Evolutionary conservation across 2,888 invertebrate species (phyloP), one percentile per base, ranked within the genome.

Genomic region (Cerastoderma edule): DNA sequence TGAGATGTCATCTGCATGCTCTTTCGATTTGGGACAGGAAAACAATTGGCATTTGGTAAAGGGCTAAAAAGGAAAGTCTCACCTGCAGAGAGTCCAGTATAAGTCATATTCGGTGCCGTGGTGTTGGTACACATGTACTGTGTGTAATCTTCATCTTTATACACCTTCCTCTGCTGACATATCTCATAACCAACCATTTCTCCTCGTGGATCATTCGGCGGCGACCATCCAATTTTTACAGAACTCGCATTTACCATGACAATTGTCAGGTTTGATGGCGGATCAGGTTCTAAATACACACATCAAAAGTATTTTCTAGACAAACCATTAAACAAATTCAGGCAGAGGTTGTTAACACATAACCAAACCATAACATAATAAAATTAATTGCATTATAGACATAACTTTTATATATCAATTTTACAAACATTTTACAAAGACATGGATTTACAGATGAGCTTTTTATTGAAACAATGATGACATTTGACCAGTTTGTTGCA

Each of bases 271-370:
- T 33, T n/a, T 24, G 0, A 6, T 8, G 60, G 60, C 5, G 60
- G 39, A 39, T 60, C 60, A 39, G 60, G 60, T 10, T 2, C 60
- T 60, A 44, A 39, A 60, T n/a, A n/a, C n/a, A n/a, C n/a, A n/a
- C n/a, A n/a, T n/a, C n/a, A n/a, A n/a, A n/a, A n/a, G n/a, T n/a
- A n/a, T n/a, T n/a, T n/a, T n/a, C n/a, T n/a, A n/a, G n/a, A n/a
- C n/a, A n/a, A n/a, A n/a, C n/a, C n/a, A n/a, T n/a, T n/a, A n/a
- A n/a, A n/a, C n/a, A n/a, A n/a, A n/a, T n/a, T n/a, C n/a, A n/a
- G n/a, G n/a, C n/a, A n/a, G n/a, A n/a, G n/a, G n/a, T n/a, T n/a
- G n/a, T n/a, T n/a, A n/a, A n/a, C n/a, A 39, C 24, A 24, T 19
- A 10, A 28, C 27, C 50, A 50, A 50, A 22, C n/a, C 19, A 22